These are phyloP conservation scores for Drosophila rufa DNA, from an alignment of 1,140 invertebrate genomes.

Conservation along the genomic window DNA sequence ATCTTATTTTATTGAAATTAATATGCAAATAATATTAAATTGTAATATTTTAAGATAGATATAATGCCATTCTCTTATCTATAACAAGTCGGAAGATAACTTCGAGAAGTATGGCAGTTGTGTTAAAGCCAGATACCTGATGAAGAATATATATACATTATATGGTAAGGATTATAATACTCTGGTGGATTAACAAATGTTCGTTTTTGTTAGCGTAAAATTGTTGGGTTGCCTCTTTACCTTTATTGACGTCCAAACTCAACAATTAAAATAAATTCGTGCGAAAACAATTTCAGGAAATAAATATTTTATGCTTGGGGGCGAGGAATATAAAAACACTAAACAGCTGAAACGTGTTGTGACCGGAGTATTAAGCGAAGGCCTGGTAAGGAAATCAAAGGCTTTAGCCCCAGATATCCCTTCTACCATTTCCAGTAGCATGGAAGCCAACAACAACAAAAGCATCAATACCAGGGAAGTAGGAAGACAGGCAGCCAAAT, in stretches of 20 bases:
- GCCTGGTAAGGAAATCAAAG: constrained; percentile 53
- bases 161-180: not conserved
- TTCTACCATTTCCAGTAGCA: constrained; percentile 27
- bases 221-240: constrained; percentile 4
- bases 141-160: not conserved
- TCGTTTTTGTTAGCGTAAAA: not conserved
- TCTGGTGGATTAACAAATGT: not conserved
- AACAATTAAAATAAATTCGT: constrained; percentile 76
- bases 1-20: no score
- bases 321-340: constrained; percentile 57
- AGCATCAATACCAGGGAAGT: not conserved
- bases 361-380: constrained; percentile 58
- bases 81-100: no score
- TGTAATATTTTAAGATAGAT: no score
- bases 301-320: constrained; percentile 57
- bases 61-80: no score
- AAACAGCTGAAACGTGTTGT: constrained; percentile 66
- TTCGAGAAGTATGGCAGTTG: no score
- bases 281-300: constrained; percentile 70
- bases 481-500: constrained; percentile 55
- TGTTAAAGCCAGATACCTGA: no score
- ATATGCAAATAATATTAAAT: no score
- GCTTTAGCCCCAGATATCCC: constrained; percentile 54
- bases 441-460: not conserved
- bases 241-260: constrained; percentile 14